These are phyloP conservation scores for Garrulus glandarius DNA, from an alignment of 2,797 vertebrate genomes.

Conservation along the genomic window DNA sequence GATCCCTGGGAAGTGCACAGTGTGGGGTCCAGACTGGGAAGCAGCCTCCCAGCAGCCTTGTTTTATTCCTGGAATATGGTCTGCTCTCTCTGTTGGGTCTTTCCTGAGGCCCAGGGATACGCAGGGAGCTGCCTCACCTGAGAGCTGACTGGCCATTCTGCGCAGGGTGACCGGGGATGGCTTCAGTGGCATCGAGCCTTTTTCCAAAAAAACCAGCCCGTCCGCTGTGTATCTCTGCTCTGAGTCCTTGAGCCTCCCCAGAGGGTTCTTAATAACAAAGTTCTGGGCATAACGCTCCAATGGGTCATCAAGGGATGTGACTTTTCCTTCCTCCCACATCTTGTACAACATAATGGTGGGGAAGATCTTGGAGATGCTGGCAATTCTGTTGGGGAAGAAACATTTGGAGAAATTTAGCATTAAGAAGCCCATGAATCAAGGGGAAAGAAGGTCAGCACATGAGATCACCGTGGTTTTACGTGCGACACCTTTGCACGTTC, in stretches of 20 bases:
- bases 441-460: not conserved
- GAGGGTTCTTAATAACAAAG: slow-evolving; percentile 91
- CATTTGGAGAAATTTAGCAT: not conserved
- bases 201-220: slow-evolving; percentile 82
- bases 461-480: accelerated
- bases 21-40: not conserved
- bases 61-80: not conserved
- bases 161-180: slow-evolving; percentile 88
- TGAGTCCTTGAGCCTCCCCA: slow-evolving; percentile 79
- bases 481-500: not conserved
- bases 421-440: not conserved
- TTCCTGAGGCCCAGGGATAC: not conserved
- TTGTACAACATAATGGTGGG: slow-evolving; percentile 92
- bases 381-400: slow-evolving; percentile 78
- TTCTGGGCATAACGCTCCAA: slow-evolving; percentile 88
- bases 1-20: not conserved
- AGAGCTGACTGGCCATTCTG: slow-evolving; percentile 95
- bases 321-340: slow-evolving; percentile 92
- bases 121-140: slow-evolving; percentile 76
- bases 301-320: slow-evolving; percentile 90
- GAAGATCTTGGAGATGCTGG: slow-evolving; percentile 94
- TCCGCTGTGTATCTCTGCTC: slow-evolving; percentile 81
- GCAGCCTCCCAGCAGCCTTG: not conserved
- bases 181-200: slow-evolving; percentile 79
- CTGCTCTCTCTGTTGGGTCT: not conserved